Conservation (phyloP, 2,113 vertebrate species). For the Clarias batrachus region DNA sequence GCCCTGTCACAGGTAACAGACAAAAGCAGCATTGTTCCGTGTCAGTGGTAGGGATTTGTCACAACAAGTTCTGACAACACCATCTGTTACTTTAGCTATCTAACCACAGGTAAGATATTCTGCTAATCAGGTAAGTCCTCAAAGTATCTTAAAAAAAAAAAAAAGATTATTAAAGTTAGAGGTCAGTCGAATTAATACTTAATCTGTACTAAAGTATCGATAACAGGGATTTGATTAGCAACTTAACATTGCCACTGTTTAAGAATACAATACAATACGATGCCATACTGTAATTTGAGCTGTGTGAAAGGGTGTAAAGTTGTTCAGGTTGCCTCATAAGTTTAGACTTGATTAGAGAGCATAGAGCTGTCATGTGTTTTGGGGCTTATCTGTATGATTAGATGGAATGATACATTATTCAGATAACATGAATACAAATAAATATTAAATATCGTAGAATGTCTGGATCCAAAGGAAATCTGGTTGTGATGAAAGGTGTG, state of each 20-base stretch:
- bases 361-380: too few species aligned
- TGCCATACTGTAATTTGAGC: background rate
- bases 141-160: background rate
- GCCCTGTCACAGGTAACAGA: background rate
- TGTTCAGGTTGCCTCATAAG: background rate
- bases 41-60: background rate
- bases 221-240: background rate
- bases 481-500: background rate
- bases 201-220: background rate
- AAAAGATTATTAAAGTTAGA: background rate
- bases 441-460: too few species aligned
- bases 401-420: too few species aligned
- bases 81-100: background rate
- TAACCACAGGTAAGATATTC: background rate
- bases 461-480: too few species aligned
- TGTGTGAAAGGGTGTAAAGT: background rate
- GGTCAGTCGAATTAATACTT: background rate
- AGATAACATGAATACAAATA: too few species aligned
- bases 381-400: too few species aligned
- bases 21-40: background rate
- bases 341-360: too few species aligned
- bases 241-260: background rate
- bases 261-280: background rate
- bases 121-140: background rate
- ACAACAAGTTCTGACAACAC: background rate